Base-by-base conservation (phyloP, 1,140 invertebrate species). In the Andricus grossulariae region DNA sequence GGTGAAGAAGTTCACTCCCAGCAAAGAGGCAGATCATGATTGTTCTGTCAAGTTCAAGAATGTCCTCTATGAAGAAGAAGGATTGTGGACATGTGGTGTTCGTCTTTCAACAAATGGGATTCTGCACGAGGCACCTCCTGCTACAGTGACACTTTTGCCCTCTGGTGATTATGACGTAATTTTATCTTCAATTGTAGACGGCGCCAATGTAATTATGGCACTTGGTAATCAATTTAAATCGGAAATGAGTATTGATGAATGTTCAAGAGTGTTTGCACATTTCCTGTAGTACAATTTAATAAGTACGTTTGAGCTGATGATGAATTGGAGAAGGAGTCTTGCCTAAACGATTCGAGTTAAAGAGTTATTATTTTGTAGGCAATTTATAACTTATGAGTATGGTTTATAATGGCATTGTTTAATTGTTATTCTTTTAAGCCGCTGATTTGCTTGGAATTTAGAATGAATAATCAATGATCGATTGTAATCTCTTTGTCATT, bases 11-110 rank as follows among this genome's bases (percentile, higher is more conserved):
- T 91, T 92, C 79, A 71, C 74, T 6, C 89, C 91, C 52, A 88
- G 86, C 80, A 86, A 87, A 71, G 90, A 91, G 70, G 78, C 80
- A 19, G 87, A 91, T 71, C 87, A 91, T 74, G 91, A 92, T 75
- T 92, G 91, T 83, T 91, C 90, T 18, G 86, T 91, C 21, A 83
- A 90, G 55, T 90, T 92, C 77, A 89, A 90, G 72, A 91, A 89
- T 73, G 87, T 91, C 21, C 72, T 91, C 54, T 87, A 91, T 82
- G 90, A 91, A 72, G 89, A 91, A 76, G 90, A 91, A 77, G 91
- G 91, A 3, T 76, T 91, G 5, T 92, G 91, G 91, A 91, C 88
- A 16, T 92, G 91, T 73, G 88, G 90, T 8, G 90, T 91, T 21
- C 82, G 89, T 50, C 80, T 91, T 55, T 86, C 88, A 12, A 82